These are phyloP conservation scores for Zeuzera pyrina DNA, from an alignment of 2,888 invertebrate species.

Conservation along the genomic window DNA sequence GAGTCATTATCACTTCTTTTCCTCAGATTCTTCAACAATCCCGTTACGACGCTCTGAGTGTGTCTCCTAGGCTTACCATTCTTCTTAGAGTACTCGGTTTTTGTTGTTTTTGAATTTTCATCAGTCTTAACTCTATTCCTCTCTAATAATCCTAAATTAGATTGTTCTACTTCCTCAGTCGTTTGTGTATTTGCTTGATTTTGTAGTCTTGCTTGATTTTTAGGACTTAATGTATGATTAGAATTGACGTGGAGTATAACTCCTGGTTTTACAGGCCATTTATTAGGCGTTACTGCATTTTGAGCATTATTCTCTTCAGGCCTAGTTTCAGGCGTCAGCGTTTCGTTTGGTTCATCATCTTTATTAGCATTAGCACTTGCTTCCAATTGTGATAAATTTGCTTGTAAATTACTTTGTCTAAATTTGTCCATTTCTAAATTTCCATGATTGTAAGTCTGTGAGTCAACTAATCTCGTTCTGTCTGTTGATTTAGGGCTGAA, in stretches of 20 bases:
- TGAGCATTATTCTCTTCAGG: slow-evolving; percentile 40
- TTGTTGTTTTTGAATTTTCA: slow-evolving; percentile 22
- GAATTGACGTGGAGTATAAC: slow-evolving; percentile 91
- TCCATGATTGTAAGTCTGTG: slow-evolving; percentile 32
- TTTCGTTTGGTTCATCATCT: slow-evolving; percentile 27
- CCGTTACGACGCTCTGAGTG: slow-evolving; percentile 45
- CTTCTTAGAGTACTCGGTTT: slow-evolving; percentile 52
- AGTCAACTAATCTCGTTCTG: slow-evolving; percentile 58
- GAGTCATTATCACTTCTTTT: slow-evolving; percentile 49
- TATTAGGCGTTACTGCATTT: slow-evolving; percentile 69
- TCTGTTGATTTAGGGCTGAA: slow-evolving; percentile 63
- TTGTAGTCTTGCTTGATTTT: slow-evolving; percentile 58
- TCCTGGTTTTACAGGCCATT: slow-evolving; percentile 92
- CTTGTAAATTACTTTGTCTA: slow-evolving; percentile 37
- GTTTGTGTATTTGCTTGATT: slow-evolving; percentile 19
- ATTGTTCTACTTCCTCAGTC: slow-evolving; percentile 26
- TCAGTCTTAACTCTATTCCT: slow-evolving; percentile 35
- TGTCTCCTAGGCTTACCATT: slow-evolving; percentile 45
- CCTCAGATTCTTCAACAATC: slow-evolving; percentile 48
- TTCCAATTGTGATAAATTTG: slow-evolving; percentile 40
- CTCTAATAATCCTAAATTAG: slow-evolving; percentile 57
- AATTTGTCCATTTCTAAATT: slow-evolving; percentile 51
- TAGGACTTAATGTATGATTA: slow-evolving; percentile 79
- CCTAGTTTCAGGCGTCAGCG: slow-evolving; percentile 27
- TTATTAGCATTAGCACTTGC: slow-evolving; percentile 20